These are phyloP conservation scores for Ophioderma brevispina DNA, from an alignment of 35 echinoderm and acorn worm genomes.

Conservation along the genomic window DNA sequence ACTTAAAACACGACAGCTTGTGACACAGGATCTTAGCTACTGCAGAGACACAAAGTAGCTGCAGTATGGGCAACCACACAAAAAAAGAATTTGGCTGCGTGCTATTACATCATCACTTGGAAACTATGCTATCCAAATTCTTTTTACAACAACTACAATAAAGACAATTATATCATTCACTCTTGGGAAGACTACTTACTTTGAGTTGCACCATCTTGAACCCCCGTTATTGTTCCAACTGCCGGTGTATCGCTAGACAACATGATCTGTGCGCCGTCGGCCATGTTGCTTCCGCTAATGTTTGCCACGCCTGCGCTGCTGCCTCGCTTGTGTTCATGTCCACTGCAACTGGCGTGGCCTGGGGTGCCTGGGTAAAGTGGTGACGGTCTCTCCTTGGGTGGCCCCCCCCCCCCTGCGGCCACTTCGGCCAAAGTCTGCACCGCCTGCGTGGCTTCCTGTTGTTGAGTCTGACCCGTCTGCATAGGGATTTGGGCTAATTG, in stretches of 20 bases:
- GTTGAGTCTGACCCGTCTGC: constrained; percentile 40
- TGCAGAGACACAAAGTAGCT: no score
- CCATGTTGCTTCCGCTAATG: constrained; percentile 68
- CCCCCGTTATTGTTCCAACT: constrained; percentile 48
- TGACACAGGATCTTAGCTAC: no score
- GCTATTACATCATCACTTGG: no score
- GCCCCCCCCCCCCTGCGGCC: no score
- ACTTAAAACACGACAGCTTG: no score
- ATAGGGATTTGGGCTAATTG: constrained; percentile 76
- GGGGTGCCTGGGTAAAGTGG: constrained; percentile 55
- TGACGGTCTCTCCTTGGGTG: constrained; percentile 37
- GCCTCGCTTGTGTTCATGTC: constrained; percentile 50
- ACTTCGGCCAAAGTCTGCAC: constrained; percentile 87
- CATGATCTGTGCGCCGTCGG: constrained; percentile 88
- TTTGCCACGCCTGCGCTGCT: constrained; percentile 64
- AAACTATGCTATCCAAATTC: no score
- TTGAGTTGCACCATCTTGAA: constrained; percentile 78
- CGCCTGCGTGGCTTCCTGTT: constrained; percentile 75
- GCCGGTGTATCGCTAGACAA: constrained; percentile 64
- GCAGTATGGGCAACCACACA: no score
- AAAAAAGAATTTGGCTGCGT: no score
- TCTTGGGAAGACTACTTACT: no score
- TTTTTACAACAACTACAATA: no score
- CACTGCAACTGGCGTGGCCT: constrained; percentile 59
- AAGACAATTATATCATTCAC: no score